Evolutionary conservation across 2,797 vertebrate species (phyloP), one percentile per base, ranked within the genome.

Genomic region (Acanthurus lineatus): DNA sequence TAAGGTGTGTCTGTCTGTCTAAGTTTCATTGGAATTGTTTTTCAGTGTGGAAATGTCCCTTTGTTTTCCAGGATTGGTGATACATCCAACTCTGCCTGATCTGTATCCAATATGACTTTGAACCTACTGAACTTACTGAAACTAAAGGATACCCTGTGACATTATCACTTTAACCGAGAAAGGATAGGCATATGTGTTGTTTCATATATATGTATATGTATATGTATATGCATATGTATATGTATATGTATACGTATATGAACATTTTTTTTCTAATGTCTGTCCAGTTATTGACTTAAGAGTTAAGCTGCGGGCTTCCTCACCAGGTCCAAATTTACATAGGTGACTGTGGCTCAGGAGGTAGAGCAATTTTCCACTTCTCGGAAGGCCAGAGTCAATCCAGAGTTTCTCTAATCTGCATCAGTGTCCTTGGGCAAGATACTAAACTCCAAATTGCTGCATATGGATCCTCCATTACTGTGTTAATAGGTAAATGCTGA

Each of bases 1-100:
- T 51, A 28, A 67, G 72, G 62, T 83, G 61, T 71, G 62, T 69
- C 65, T 10, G n/a, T 49, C 52, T 1, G 3, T n/a, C 25, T 51
- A 9, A 19, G 40, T 53, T 79, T 63, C 61, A 62, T 72, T 68
- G 68, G 57, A 44, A 54, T 35, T 14, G 20, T 67, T 75, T 38
- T 49, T 62, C 35, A 35, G 35, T 16, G 73, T 52, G 14, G n/a
- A 32, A 62, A 7, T 3, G 9, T 57, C 53, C 25, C n/a, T 56
- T 54, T 58, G 69, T 69, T 69, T 17, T 58, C 25, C 44, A 45
- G 45, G 14, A 12, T 28, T 45, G 28, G 19, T 61, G 20, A 40
- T 52, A 48, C 56, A 38, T 72, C 42, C 49, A 51, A 45, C 35
- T 63, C 28, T 17, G 35, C 11, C 53, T 40, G 22, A 69, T 57